Evolutionary conservation across 2,797 vertebrate species (phyloP), one percentile per base, ranked within the genome.

Genomic region (Notoglanidium macrostoma): DNA sequence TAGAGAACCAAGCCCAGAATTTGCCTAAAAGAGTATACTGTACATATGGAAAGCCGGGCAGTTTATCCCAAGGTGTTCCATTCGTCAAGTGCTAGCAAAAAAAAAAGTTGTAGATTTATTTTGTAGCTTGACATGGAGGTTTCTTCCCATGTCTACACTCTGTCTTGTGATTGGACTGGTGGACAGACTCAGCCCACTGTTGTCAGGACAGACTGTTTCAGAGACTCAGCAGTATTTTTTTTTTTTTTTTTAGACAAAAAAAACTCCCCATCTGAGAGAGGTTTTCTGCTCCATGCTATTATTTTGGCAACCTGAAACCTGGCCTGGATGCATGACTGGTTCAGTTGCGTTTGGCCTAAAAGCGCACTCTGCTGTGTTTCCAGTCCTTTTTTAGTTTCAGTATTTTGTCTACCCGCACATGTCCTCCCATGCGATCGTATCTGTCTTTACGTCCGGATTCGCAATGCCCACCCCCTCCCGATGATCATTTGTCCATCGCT

Each of bases 231-330:
- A 21, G 23, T 44, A 19, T 65, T n/a, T 15, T 46, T 73, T 72
- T 32, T 14, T 35, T 68, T 4, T 32, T 32, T 68, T 67, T 29
- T 67, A 17, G 12, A 67, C 67, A 68, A 72, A n/a, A n/a, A n/a
- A n/a, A n/a, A 40, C 74, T 77, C 74, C n/a, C 72, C 72, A 76
- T 54, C 74, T 54, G 74, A 77, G 26, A 77, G 74, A 54, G n/a
- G 74, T 77, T 54, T 77, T 77, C 74, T 77, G 74, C 49, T 77
- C 74, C 49, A 32, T 54, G 74, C n/a, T 65, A 15, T 46, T 82
- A 77, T 49, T 54, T 77, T 54, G 49, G 46, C 49, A 54, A 17
- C 74, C 15, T 77, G 74, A 77, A 77, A 54, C 49, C 74, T 54
- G 74, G 74, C 74, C 49, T 77, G 26, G 74, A 32, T 77, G 74